Evolutionary conservation across 2,797 vertebrate genomes (phyloP).

Genomic region (Melopsittacus undulatus): DNA sequence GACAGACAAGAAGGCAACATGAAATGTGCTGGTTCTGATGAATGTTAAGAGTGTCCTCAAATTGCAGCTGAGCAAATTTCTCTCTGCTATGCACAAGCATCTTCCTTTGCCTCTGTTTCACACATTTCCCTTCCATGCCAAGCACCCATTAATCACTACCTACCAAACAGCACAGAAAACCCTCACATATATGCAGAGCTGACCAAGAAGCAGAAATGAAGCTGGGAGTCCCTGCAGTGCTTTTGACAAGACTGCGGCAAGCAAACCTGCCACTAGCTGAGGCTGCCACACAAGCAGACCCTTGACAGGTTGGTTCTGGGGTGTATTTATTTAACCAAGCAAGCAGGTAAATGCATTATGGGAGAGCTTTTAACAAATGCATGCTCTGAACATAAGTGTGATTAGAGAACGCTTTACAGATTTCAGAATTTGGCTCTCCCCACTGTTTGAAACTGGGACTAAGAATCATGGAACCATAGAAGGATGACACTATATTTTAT

Average conservation of each 20-base stretch:
- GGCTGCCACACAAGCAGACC: neutral
- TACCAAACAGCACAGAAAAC: neutral
- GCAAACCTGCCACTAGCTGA: neutral
- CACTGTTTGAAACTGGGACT: neutral
- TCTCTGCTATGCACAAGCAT: neutral
- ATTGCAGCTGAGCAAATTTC: neutral
- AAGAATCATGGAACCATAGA: neutral
- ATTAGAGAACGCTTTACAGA: neutral
- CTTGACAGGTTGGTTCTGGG: neutral
- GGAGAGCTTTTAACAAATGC: neutral
- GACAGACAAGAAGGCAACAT: accelerated
- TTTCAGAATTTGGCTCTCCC: neutral
- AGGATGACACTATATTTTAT: neutral
- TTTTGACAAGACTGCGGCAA: neutral
- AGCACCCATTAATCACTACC: neutral
- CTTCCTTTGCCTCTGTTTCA: neutral
- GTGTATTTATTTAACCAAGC: neutral
- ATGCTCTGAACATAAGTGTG: neutral
- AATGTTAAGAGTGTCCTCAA: accelerated
- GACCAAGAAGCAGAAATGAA: neutral
- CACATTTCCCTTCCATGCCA: neutral
- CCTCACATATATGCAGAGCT: neutral
- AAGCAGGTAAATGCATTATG: neutral
- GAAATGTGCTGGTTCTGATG: neutral
- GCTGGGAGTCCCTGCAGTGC: accelerated